These are phyloP conservation scores for Hyles euphorbiae DNA, from an alignment of 1,140 invertebrate species.

Conservation along the genomic window DNA sequence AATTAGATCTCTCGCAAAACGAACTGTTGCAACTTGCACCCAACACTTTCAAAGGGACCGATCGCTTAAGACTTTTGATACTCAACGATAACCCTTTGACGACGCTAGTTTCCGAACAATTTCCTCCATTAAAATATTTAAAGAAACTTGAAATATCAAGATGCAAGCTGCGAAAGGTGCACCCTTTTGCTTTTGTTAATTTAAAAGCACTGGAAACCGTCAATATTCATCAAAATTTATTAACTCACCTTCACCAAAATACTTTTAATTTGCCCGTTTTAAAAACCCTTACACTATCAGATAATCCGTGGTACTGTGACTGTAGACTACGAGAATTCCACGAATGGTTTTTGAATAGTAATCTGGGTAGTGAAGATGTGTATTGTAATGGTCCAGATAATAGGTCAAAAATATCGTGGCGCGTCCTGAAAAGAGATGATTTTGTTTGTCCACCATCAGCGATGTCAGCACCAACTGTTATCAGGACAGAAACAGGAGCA, in stretches of 20 bases:
- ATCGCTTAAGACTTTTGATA: conserved; percentile 81
- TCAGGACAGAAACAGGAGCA: conserved; percentile 58
- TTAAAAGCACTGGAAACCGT: conserved; percentile 60
- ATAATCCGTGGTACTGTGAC: conserved; percentile 93
- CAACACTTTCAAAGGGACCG: conserved; percentile 85
- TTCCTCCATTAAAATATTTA: conserved; percentile 83
- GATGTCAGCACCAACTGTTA: conserved; percentile 48
- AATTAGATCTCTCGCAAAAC: conserved; percentile 90
- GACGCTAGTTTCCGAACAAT: conserved; percentile 80
- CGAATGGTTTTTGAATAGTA: conserved; percentile 84
- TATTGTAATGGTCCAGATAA: conserved; percentile 50
- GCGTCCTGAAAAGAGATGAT: conserved; percentile 45
- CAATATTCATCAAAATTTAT: conserved; percentile 57
- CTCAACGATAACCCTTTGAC: conserved; percentile 84
- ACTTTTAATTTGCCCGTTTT: conserved; percentile 72
- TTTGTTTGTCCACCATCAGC: conserved; percentile 57
- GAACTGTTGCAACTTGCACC: conserved; percentile 80
- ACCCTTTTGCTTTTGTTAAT: conserved; percentile 78
- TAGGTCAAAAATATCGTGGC: conserved; percentile 44
- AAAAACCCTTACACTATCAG: conserved; percentile 86
- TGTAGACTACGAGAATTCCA: conserved; percentile 88
- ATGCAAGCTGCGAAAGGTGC: conserved; percentile 83
- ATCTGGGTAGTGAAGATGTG: conserved; percentile 61
- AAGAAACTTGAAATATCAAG: conserved; percentile 85
- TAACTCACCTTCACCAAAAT: conserved; percentile 54